These are phyloP conservation scores for Piscicola geometra DNA, from an alignment of 2,888 invertebrate species.

Conservation along the genomic window DNA sequence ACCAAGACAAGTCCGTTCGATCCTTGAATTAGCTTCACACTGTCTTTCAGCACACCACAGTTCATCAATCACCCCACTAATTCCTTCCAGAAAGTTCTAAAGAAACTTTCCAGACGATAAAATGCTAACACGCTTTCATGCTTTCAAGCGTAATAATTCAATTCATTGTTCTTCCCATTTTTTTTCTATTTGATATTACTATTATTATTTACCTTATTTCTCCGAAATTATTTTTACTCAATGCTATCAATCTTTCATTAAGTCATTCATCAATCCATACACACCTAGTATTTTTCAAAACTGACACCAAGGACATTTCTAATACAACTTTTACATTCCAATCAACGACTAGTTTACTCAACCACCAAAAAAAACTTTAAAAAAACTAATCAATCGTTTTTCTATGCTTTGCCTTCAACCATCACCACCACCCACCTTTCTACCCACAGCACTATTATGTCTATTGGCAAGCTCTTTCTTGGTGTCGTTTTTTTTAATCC, in stretches of 20 bases:
- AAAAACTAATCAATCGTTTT: too few relatives aligned
- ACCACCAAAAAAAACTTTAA: too few relatives aligned
- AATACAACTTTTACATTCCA: too few relatives aligned
- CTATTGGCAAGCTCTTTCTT: slow-evolving; percentile 67
- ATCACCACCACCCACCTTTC: slow-evolving; percentile 61
- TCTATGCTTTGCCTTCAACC: too few relatives aligned
- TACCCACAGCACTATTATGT: slow-evolving; percentile 73
- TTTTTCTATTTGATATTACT: too few relatives aligned
- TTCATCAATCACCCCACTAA: neutral
- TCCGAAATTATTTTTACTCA: too few relatives aligned
- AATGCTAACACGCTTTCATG: neutral
- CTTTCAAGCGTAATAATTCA: neutral
- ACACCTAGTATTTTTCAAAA: too few relatives aligned
- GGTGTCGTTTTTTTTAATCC: slow-evolving; percentile 55
- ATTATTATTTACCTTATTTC: too few relatives aligned
- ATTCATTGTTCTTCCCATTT: neutral
- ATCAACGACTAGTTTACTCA: too few relatives aligned
- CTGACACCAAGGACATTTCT: too few relatives aligned
- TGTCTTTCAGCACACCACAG: neutral
- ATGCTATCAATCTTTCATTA: too few relatives aligned
- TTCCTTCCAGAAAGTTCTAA: neutral
- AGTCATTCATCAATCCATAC: too few relatives aligned
- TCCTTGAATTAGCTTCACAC: neutral
- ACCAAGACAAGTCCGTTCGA: neutral
- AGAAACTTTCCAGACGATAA: neutral